phyloP scores from a whole-genome alignment of 2,797 vertebrate species.

The Adrianichthys oophorus region DNA sequence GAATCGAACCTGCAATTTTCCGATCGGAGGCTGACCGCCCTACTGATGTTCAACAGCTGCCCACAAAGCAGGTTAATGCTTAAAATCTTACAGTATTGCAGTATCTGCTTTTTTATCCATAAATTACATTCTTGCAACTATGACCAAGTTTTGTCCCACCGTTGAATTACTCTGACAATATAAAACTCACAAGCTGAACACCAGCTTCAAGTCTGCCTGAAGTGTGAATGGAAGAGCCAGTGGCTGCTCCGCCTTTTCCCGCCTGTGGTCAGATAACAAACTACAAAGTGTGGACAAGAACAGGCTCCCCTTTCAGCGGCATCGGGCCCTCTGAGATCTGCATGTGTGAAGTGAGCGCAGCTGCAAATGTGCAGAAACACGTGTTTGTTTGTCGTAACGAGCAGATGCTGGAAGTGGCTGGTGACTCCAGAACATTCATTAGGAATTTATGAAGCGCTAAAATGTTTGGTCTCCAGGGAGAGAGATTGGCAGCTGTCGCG shows the following conservation, averaged over 20 bases:
- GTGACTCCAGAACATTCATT: constrained; percentile 74
- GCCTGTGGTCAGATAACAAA: constrained; percentile 21
- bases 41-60: too few species aligned
- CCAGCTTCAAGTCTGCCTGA: neutral
- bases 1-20: too few species aligned
- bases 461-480: constrained; percentile 72
- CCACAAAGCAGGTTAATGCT: too few species aligned
- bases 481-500: constrained; percentile 75
- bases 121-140: too few species aligned
- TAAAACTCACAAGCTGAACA: too few species aligned
- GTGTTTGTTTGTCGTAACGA: constrained; percentile 73
- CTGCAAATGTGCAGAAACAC: constrained; percentile 65
- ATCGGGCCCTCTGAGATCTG: constrained; percentile 54
- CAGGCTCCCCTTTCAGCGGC: constrained; percentile 57
- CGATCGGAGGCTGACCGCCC: too few species aligned
- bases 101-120: too few species aligned
- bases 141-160: too few species aligned
- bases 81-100: too few species aligned
- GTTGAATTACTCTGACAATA: too few species aligned
- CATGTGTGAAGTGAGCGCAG: constrained; percentile 68
- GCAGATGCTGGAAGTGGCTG: constrained; percentile 66
- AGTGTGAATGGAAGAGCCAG: constrained; percentile 14
- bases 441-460: constrained; percentile 80
- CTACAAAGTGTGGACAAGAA: constrained; percentile 46
- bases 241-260: constrained; percentile 10